Evolutionary conservation across 1,140 invertebrate genomes (phyloP), one percentile per base, ranked within the genome.

Genomic region (Neodiprion fabricii): DNA sequence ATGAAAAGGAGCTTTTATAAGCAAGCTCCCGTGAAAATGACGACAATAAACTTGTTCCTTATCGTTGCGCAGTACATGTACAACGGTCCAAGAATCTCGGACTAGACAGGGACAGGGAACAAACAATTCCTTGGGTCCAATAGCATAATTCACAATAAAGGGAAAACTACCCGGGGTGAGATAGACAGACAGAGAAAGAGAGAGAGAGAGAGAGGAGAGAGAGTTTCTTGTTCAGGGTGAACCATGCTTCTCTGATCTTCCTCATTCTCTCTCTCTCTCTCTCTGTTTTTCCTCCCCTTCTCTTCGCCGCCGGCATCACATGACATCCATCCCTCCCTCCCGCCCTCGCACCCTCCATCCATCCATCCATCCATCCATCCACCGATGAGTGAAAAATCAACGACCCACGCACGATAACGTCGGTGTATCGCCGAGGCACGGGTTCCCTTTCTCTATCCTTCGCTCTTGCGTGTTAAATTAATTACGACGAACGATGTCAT

Each of bases 401-500:
- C 61, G 17, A 17, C 61, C 61, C 12, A 65, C 61, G 61, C 61
- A 17, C 61, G 61, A 65, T 65, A 65, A 65, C 17, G 17, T 65
- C 61, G 7, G 12, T 65, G 12, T 21, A 5, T 40, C 23, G 28
- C 70, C 68, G 48, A 12, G 61, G 47, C 69, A n/a, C 23, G n/a
- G 68, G 14, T 12, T 14, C 68, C 12, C 28, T 40, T 40, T 40
- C 28, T 40, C 28, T 40, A 40, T 40, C 78, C 76, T 82, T 75
- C 74, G 81, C 85, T 85, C 76, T 84, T 80, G 79, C 84, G 80
- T 82, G 84, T 84, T 86, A 85, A 86, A 86, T 86, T 86, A 86
- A 86, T 86, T 86, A 86, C 82, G 78, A 80, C 76, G 73, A 72
- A 75, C 81, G 83, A 84, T 85, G 85, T 86, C 84, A 85, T 86